phyloP scores from a whole-genome alignment of 1,140 invertebrate species.

The Drosophila seguyi region DNA sequence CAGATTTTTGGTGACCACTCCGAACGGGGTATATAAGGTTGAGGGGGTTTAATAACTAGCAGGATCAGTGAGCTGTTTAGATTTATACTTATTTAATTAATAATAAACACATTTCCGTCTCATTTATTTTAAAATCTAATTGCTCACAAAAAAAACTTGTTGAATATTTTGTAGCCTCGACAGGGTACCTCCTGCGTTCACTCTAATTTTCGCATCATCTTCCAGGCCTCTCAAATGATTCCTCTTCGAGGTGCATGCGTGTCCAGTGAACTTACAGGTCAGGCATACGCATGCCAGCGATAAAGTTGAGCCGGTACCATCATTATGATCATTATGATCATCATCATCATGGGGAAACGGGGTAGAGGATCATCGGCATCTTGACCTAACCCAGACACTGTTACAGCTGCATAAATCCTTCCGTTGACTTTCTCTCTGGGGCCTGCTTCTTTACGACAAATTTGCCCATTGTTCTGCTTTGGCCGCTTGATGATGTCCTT shows the following conservation, averaged over 20 bases:
- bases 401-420: conserved; percentile 72
- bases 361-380: conserved; percentile 23
- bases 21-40: conserved; percentile 18
- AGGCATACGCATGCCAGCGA: conserved; percentile 75
- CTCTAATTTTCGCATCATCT: not conserved
- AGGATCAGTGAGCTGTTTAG: too few relatives aligned
- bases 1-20: conserved; percentile 26
- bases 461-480: conserved; percentile 74
- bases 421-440: conserved; percentile 65
- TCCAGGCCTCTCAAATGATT: conserved; percentile 15
- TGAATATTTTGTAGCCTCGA: fast-evolving
- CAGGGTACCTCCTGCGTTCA: conserved; percentile 9
- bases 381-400: conserved; percentile 54
- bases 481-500: conserved; percentile 72
- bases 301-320: conserved; percentile 43
- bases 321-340: conserved; percentile 28
- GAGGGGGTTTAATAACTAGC: not conserved
- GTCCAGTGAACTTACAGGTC: conserved; percentile 81
- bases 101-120: not conserved
- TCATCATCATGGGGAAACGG: conserved; percentile 6
- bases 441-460: conserved; percentile 73
- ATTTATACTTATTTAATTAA: not conserved
- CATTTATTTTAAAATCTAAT: too few relatives aligned
- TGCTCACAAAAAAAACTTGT: not conserved
- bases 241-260: conserved; percentile 61